Percentiles rank a stretch among this genome's conserved stretches.
Conservation (phyloP, 2,888 invertebrate species). For the Mesochorus sp. region DNA sequence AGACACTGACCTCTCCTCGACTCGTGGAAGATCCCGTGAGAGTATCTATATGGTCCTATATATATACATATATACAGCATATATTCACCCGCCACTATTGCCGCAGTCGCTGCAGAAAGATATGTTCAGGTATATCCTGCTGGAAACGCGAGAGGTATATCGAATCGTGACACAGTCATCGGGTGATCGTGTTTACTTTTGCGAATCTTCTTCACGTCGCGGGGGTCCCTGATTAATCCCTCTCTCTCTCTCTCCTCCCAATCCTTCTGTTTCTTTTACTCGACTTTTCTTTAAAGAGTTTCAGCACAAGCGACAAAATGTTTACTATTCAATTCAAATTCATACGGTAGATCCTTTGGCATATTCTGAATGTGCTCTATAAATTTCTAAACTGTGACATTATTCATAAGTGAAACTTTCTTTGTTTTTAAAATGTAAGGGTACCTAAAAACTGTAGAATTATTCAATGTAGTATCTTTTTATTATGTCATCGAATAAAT, state of each 20-base stretch:
- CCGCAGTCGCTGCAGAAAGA: background rate
- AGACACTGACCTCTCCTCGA: conserved; percentile 59
- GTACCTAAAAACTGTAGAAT: too few relatives aligned
- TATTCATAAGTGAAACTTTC: too few relatives aligned
- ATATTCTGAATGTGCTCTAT: too few relatives aligned
- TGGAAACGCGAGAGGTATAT: conserved; percentile 47
- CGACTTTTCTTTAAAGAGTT: background rate
- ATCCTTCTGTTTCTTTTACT: background rate
- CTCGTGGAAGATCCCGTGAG: conserved; percentile 34
- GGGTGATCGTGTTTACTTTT: conserved; percentile 45
- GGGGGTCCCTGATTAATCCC: conserved; percentile 32
- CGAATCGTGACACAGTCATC: conserved; percentile 70
- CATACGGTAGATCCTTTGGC: too few relatives aligned
- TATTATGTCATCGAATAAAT: too few relatives aligned
- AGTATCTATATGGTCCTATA: conserved; percentile 17
- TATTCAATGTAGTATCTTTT: too few relatives aligned
- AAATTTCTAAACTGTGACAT: too few relatives aligned
- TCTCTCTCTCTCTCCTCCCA: background rate
- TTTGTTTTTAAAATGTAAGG: too few relatives aligned
- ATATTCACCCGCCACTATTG: conserved; percentile 11
- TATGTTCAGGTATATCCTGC: conserved; percentile 33
- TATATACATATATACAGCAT: too few relatives aligned
- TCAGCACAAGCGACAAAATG: background rate
- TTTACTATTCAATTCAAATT: background rate
- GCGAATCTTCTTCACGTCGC: conserved; percentile 46